Evolutionary conservation across 2,113 vertebrate genomes (phyloP).

Genomic region (Oxyruncus cristatus): DNA sequence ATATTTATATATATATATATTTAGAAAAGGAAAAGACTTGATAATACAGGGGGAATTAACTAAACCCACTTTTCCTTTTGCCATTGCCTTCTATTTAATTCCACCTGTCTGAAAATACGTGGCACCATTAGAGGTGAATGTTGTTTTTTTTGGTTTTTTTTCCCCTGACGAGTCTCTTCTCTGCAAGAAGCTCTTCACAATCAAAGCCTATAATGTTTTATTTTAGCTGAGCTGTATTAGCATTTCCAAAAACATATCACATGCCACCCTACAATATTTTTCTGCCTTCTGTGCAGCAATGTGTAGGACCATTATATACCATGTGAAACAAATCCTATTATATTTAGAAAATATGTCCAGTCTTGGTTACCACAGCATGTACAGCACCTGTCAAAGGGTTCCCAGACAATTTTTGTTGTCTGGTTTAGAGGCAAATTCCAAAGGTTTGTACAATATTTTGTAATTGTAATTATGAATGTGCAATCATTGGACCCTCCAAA

Average conservation of each 20-base stretch:
- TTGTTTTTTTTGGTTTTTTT: background rate
- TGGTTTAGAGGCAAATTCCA: background rate
- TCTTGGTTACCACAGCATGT: background rate
- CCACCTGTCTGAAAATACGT: background rate
- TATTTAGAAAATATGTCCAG: background rate
- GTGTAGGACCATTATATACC: background rate
- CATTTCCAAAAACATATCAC: background rate
- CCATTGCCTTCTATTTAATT: background rate
- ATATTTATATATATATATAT: too few relatives aligned
- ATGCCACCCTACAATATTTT: background rate
- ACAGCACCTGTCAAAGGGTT: background rate
- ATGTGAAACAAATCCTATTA: background rate
- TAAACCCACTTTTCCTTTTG: background rate
- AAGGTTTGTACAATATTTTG: fast-evolving
- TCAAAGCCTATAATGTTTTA: background rate
- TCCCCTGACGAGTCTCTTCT: background rate
- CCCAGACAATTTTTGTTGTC: background rate
- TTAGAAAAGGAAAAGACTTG: background rate
- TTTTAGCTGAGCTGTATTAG: background rate
- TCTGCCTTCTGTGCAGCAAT: background rate
- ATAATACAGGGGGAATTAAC: background rate
- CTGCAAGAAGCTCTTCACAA: background rate
- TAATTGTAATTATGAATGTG: background rate
- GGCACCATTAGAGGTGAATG: background rate
- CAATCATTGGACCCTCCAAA: background rate